A percentile compares a stretch with the other conserved stretches of the same genome.
phyloP scores from a whole-genome alignment of 2,797 vertebrate species.

The Takifugu rubripes region DNA sequence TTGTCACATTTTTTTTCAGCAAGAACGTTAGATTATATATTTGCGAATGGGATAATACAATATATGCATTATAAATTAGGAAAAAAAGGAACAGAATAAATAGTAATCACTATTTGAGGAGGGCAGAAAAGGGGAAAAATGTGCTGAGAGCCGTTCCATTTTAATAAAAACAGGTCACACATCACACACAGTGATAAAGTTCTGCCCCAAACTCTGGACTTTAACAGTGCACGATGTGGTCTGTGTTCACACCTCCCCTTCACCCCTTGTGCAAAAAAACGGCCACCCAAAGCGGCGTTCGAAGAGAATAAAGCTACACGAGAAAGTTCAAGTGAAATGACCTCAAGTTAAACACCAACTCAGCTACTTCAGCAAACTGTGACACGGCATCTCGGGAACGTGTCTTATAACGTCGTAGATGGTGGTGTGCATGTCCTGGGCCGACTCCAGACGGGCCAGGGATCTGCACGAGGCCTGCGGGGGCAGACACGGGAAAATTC shows the following conservation, averaged over 20 bases:
- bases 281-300: conserved; percentile 27
- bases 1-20: conserved; percentile 24
- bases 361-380: conserved; percentile 77
- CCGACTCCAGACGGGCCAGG: conserved; percentile 73
- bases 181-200: conserved; percentile 36
- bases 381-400: conserved; percentile 81
- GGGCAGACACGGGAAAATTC: conserved; percentile 21
- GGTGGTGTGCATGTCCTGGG: conserved; percentile 81
- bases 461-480: conserved; percentile 81
- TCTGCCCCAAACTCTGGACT: conserved; percentile 27
- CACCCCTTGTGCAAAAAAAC: conserved; percentile 51
- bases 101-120: conserved; percentile 3
- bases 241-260: conserved; percentile 35
- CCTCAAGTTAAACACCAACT: conserved; percentile 12
- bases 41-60: conserved; percentile 8
- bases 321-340: conserved; percentile 34
- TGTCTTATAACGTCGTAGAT: conserved; percentile 95
- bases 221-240: conserved; percentile 58
- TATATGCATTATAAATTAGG: conserved; percentile 6
- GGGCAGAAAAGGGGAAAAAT: conserved; percentile 6
- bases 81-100: conserved; percentile 3
- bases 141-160: conserved; percentile 5
- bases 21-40: conserved; percentile 25
- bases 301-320: conserved; percentile 42
- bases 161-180: conserved; percentile 30